Percentiles rank a stretch among this genome's conserved stretches.
Evolutionary conservation across 30 jellyfish, hydroid and myxozoan genomes (phyloP).

Genomic region (Turritopsis dohrnii): DNA sequence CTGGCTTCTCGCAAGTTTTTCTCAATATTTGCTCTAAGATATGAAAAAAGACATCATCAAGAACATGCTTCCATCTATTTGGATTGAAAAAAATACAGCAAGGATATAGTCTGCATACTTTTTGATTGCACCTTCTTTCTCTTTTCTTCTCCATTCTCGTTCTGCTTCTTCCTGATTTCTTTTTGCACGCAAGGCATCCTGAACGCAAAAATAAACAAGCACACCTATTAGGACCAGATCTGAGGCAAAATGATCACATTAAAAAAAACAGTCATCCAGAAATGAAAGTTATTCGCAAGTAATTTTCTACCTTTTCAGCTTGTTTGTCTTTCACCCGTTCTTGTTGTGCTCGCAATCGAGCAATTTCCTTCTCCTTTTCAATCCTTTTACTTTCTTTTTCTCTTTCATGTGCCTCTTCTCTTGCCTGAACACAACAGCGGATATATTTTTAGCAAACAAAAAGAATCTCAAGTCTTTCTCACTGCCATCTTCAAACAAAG

Average conservation of each 20-base stretch:
- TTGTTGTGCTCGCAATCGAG: constrained; percentile 94
- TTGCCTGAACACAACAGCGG: constrained; percentile 39
- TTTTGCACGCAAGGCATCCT: constrained; percentile 98
- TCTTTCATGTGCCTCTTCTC: constrained; percentile 86
- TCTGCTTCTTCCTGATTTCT: constrained; percentile 96
- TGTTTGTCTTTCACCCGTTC: constrained; percentile 97
- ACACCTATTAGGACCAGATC: no score
- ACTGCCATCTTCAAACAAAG: background rate
- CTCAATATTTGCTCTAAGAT: constrained; percentile 66
- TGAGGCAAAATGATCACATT: no score
- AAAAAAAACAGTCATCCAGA: background rate
- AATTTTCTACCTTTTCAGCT: constrained; percentile 75
- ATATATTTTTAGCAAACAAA: no score
- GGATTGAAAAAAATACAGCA: background rate
- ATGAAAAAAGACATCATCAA: background rate
- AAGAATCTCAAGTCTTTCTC: background rate
- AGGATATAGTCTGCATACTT: constrained; percentile 41
- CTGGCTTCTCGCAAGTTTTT: constrained; percentile 77
- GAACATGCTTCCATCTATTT: background rate
- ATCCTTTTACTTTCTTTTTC: constrained; percentile 62
- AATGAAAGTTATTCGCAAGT: background rate
- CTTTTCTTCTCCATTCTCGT: constrained; percentile 97
- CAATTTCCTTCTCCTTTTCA: constrained; percentile 96
- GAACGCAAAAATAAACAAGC: background rate
- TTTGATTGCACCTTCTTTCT: constrained; percentile 75